Conservation (phyloP, 2,797 vertebrate genomes). For the Girardinus metallicus region DNA sequence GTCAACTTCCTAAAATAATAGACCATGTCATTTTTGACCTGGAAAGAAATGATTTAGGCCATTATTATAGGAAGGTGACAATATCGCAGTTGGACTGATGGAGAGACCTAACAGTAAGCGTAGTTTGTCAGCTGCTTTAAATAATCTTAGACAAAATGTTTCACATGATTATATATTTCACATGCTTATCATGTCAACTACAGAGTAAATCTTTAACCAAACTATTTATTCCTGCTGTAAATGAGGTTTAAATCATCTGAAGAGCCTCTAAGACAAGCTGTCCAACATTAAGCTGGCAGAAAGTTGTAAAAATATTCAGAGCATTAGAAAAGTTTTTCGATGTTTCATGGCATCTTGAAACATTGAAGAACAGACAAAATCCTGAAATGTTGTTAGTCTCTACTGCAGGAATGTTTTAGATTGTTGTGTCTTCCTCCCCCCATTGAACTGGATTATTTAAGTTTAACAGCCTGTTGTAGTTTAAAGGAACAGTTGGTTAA, state of each 20-base stretch:
- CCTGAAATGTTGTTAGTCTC: background rate
- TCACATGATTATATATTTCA: background rate
- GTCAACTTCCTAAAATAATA: background rate
- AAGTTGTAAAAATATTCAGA: no score
- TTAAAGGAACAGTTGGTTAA: background rate
- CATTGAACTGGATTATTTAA: background rate
- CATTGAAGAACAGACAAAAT: background rate
- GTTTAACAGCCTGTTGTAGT: background rate
- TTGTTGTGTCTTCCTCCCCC: background rate
- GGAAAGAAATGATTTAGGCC: no score
- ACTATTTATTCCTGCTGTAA: background rate
- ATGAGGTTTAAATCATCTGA: background rate
- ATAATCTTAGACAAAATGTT: background rate
- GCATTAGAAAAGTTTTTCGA: background rate
- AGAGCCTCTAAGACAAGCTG: background rate
- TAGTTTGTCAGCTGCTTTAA: background rate
- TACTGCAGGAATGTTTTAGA: background rate
- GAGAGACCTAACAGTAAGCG: background rate
- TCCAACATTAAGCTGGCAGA: background rate
- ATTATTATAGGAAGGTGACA: no score
- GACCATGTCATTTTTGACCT: no score
- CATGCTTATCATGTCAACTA: background rate
- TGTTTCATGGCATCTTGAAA: background rate
- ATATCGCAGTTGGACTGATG: background rate
- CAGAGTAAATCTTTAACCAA: slow-evolving; percentile 5